Evolutionary conservation across 2,113 vertebrate species (phyloP), one percentile per base, ranked within the genome.

Genomic region (Pionites leucogaster): DNA sequence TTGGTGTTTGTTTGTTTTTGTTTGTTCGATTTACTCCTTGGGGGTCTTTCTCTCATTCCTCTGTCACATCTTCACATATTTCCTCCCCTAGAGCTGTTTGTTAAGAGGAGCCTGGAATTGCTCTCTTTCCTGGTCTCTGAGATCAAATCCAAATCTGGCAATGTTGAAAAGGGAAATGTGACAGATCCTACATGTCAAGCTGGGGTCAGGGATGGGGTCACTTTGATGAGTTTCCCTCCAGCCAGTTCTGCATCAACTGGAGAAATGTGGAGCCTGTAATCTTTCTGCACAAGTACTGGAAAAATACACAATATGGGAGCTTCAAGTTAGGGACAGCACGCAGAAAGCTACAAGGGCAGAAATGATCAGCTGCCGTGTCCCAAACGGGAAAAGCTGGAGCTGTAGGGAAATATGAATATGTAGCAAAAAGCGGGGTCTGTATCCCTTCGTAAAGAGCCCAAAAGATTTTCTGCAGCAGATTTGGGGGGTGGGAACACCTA

Each of bases 151-250:
- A 62, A 88, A 86, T 92, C 80, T 88, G 75, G 68, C 71, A 72
- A 37, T 93, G 78, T 95, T 96, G 84, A 65, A 90, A 95, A 86
- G 33, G 52, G 76, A 94, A 84, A 95, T 96, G 47, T 91, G 86
- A 90, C 95, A 97, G 86, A 90, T 64, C 91, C 88, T 84, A 49
- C 92, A 42, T 92, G 57, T 91, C 88, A 93, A 44, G 78, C 52
- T 65, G 23, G 78, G 68, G 84, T 96, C 82, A 62, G 44, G 53
- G 47, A 83, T 79, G 60, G 90, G 85, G 84, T 93, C 87, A 88
- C 35, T 94, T 95, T 93, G 79, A 86, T 84, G 68, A 80, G 33
- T 76, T 88, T 93, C 91, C 86, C 85, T 95, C 91, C n/a, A 95
- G 90, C 90, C 78, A 94, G 65, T 60, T 84, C 65, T 17, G 22